Conservation (phyloP, 2,797 vertebrate species). For the Brachyalestes nurse region DNA sequence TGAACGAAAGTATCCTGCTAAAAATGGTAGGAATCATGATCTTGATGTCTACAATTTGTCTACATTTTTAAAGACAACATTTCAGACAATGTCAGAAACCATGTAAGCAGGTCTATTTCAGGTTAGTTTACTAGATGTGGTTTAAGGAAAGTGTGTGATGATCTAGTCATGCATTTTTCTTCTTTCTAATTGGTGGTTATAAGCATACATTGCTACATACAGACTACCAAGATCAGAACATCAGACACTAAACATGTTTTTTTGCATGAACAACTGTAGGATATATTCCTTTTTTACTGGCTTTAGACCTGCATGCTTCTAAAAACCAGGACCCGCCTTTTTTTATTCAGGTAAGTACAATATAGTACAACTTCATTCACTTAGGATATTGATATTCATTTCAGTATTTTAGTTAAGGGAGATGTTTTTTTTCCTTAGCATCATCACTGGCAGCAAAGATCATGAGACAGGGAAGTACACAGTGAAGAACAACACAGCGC, state of each 20-base stretch:
- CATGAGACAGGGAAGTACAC: conserved; percentile 25
- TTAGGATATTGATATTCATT: background rate
- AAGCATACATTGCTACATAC: too few relatives aligned
- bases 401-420: background rate
- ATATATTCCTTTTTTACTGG: too few relatives aligned
- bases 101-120: too few relatives aligned
- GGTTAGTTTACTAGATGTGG: too few relatives aligned
- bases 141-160: background rate
- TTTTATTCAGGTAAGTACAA: background rate
- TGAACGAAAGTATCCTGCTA: too few relatives aligned
- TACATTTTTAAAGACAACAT: too few relatives aligned
- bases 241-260: background rate
- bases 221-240: background rate
- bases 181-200: background rate
- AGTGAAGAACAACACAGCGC: conserved; percentile 43
- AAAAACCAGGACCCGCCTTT: background rate
- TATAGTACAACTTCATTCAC: background rate
- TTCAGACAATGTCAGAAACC: too few relatives aligned
- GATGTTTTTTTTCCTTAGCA: background rate
- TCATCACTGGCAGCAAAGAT: conserved; percentile 1
- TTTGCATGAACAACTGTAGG: too few relatives aligned
- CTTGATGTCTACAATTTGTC: too few relatives aligned
- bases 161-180: background rate
- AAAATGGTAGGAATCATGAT: too few relatives aligned
- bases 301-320: background rate